Conservation (phyloP, 2,888 invertebrate species). For the Acleris emargana region DNA sequence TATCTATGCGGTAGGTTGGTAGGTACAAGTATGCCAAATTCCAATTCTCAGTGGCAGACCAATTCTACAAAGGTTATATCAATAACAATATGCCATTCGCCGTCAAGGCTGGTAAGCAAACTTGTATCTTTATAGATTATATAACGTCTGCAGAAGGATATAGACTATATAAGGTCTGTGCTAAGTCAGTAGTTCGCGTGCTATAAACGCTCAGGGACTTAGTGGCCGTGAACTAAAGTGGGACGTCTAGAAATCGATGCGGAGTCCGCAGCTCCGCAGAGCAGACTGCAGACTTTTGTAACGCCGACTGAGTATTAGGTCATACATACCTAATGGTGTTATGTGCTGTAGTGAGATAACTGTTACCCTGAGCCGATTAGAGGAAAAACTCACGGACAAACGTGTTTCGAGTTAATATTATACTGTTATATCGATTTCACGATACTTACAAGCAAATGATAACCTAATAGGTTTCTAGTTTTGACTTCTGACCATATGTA, state of each 20-base stretch:
- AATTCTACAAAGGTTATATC: too few relatives aligned
- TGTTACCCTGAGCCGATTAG: background rate
- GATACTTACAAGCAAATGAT: too few relatives aligned
- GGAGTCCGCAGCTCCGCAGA: constrained; percentile 28
- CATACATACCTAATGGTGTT: constrained; percentile 2
- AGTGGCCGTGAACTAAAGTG: constrained; percentile 32
- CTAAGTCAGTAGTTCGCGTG: constrained; percentile 16
- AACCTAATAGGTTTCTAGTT: too few relatives aligned
- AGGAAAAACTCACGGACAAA: background rate
- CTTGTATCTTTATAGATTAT: background rate
- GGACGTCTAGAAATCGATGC: constrained; percentile 35
- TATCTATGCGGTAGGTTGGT: too few relatives aligned
- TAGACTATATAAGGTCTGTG: background rate
- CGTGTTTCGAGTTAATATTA: background rate
- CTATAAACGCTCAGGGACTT: constrained; percentile 11
- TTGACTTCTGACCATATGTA: too few relatives aligned
- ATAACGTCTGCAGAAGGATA: background rate
- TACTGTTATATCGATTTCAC: background rate
- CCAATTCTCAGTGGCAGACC: too few relatives aligned
- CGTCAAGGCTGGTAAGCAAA: too few relatives aligned
- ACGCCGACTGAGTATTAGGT: constrained; percentile 13
- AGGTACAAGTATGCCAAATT: too few relatives aligned
- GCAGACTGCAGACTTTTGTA: constrained; percentile 17
- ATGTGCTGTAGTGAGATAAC: constrained; percentile 3
- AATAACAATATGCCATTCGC: too few relatives aligned